Conservation (phyloP, 2,888 invertebrate species). For the Agonopterix arenella region DNA sequence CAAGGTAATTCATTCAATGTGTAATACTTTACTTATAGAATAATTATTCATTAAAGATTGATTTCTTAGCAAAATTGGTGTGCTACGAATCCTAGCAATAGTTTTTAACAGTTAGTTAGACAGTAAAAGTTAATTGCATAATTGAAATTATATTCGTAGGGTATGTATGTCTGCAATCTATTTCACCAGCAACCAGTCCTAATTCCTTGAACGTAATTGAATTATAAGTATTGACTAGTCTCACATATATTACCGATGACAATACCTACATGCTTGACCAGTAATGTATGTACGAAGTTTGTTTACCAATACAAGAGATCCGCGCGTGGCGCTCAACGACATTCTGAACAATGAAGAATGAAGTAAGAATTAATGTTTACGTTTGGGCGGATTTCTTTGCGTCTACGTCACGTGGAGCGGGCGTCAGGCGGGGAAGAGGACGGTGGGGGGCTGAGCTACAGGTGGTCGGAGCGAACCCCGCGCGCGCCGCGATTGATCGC, state of each 20-base stretch:
- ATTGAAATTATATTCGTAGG: too few relatives aligned
- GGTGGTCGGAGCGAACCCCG: conserved; percentile 57
- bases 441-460: conserved; percentile 23
- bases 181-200: conserved; percentile 16
- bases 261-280: conserved; percentile 1
- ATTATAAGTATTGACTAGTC: conserved; percentile 45
- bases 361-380: conserved; percentile 76
- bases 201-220: conserved; percentile 54
- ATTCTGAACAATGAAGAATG: conserved; percentile 73
- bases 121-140: too few relatives aligned
- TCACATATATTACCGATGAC: conserved; percentile 6
- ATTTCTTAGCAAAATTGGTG: too few relatives aligned
- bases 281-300: conserved; percentile 32
- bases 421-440: conserved; percentile 21
- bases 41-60: too few relatives aligned
- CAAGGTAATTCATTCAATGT: too few relatives aligned
- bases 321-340: conserved; percentile 62
- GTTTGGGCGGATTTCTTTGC: conserved; percentile 73
- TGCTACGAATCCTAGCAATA: too few relatives aligned
- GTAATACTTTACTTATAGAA: too few relatives aligned
- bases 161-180: too few relatives aligned
- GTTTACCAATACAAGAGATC: conserved; percentile 70
- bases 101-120: too few relatives aligned
- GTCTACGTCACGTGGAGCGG: conserved; percentile 68
- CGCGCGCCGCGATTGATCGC: conserved; percentile 65